Evolutionary conservation across 2,113 vertebrate species (phyloP).

Genomic region (Gymnarchus niloticus): DNA sequence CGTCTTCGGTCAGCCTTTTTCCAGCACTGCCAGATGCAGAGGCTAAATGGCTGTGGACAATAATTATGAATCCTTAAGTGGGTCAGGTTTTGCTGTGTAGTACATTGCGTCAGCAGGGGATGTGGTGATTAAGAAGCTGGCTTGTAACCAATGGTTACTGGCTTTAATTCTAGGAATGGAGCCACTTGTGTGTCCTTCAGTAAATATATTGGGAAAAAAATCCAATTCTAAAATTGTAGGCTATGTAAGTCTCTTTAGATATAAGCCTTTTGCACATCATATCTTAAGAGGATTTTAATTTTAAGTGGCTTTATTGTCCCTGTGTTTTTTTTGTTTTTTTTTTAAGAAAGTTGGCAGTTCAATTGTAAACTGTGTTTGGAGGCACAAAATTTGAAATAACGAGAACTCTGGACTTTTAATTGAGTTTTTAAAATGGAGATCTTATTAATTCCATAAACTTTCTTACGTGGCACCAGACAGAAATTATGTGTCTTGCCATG

Average conservation of each 20-base stretch:
- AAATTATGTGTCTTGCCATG: background rate
- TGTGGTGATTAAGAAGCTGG: background rate
- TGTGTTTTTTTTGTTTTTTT: conserved; percentile 4
- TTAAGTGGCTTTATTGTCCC: conserved; percentile 8
- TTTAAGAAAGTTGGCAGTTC: background rate
- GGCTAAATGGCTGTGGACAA: background rate
- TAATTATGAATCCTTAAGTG: background rate
- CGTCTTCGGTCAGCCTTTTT: background rate
- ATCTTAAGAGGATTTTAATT: conserved; percentile 4
- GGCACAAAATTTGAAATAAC: background rate
- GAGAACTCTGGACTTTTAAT: background rate
- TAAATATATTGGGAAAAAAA: background rate
- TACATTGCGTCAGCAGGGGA: background rate
- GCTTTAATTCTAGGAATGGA: background rate
- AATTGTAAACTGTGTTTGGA: background rate
- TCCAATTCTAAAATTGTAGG: conserved; percentile 6
- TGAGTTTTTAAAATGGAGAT: background rate
- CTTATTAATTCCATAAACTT: background rate
- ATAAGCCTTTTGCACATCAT: background rate
- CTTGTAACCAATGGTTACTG: background rate
- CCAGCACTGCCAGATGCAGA: background rate
- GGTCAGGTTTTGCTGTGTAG: background rate
- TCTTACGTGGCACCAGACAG: background rate
- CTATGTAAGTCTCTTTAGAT: conserved; percentile 9
- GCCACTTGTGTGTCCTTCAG: background rate